Evolutionary conservation across 2,888 invertebrate genomes (phyloP), one percentile per base, ranked within the genome.

Genomic region (Yponomeuta malinellus): DNA sequence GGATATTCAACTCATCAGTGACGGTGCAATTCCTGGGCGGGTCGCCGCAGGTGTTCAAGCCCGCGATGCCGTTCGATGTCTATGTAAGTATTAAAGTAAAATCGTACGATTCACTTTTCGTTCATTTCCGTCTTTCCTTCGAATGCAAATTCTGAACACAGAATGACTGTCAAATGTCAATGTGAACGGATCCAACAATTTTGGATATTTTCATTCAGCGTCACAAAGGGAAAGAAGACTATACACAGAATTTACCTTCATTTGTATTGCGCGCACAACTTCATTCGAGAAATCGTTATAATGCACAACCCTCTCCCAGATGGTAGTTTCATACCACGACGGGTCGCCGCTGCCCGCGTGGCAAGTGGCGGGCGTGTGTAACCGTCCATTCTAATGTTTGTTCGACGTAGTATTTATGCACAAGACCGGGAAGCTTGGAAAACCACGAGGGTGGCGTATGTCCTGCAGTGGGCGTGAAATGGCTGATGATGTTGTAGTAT

Each of bases 31-130:
- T 98, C 86, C 93, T 98, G 2, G 99, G 98, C 0, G 97, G 97
- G 52, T 94, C 96, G 0, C 97, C 98, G 9, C 97, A 98, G 86
- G 96, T 99, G 23, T 98, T 98, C 89, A 99, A 98, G 85, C 98
- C 99, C 0, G 94, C 97, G 10, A 98, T 98, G 96, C 97, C 98
- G 0, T 96, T 98, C 79, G 95, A 95, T 74, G 93, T 95, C 69
- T 97, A 97, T 84, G 96, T 96, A 86, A 94, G 95, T 90, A 68
- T 15, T 15, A 5, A 59, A 5, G 33, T 65, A n/a, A 6, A 29
- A 64, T 64, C 2, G 10, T 1, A 2, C 4, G 52, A 59, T 59
- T 59, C 15, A 15, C 5, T 15, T 15, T 15, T 12, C 52, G 15
- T 59, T 15, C 15, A 59, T 59, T 59, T 3, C 4, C 15, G 2